Percentiles rank a stretch among this genome's conserved stretches.
phyloP scores from a whole-genome alignment of 30 jellyfish, hydroid and myxozoan genomes.

The Aurelia sp. region DNA sequence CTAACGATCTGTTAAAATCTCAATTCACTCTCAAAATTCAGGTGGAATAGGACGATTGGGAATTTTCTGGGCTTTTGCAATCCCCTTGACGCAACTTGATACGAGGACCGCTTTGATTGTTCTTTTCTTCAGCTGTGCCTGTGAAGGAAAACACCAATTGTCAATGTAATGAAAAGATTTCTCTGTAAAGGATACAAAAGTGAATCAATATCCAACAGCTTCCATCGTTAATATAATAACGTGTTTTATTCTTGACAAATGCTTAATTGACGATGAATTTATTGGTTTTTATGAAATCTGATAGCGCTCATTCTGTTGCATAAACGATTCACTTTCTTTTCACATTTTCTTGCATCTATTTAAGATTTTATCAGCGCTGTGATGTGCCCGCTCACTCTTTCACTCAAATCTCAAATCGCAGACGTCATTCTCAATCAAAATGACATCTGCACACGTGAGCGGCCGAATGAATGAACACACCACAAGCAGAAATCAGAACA shows the following conservation, averaged over 20 bases:
- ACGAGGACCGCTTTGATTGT: slow-evolving; percentile 45
- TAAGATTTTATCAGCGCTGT: neutral
- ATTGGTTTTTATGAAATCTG: neutral
- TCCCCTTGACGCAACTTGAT: slow-evolving; percentile 38
- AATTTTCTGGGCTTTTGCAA: neutral
- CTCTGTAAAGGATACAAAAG: neutral
- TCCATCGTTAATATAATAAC: neutral
- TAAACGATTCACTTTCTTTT: slow-evolving; percentile 5
- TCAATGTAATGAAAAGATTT: neutral
- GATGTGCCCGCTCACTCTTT: neutral
- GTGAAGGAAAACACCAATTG: slow-evolving; percentile 31
- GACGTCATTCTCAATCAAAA: slow-evolving; percentile 7
- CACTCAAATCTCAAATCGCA: neutral
- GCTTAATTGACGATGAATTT: slow-evolving; percentile 1
- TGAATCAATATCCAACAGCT: neutral
- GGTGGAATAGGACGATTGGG: slow-evolving; percentile 36
- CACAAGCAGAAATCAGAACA: neutral
- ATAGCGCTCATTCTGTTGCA: neutral
- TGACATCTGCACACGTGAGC: slow-evolving; percentile 60
- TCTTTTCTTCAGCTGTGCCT: slow-evolving; percentile 45
- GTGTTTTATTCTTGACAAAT: neutral
- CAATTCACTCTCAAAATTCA: neutral
- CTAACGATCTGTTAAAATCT: neutral
- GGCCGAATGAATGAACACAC: slow-evolving; percentile 41
- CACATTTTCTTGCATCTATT: slow-evolving; percentile 3